These are phyloP conservation scores for Timandra comae DNA, from an alignment of 2,888 invertebrate genomes.

Conservation along the genomic window DNA sequence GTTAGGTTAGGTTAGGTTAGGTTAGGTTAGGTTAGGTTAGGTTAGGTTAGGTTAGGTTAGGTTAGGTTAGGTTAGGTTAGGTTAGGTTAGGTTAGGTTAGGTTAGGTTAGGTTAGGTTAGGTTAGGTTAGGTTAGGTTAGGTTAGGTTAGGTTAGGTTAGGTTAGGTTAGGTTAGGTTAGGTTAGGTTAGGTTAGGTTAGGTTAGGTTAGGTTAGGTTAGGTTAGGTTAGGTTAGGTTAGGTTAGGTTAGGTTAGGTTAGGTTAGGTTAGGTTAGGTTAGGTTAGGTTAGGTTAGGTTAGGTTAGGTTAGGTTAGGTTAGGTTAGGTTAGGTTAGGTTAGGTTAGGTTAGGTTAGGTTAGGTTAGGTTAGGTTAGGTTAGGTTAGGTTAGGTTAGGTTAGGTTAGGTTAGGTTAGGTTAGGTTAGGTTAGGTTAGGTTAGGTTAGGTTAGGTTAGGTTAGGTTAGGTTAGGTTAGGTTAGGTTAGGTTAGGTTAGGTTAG, in stretches of 20 bases:
- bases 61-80: constrained; percentile 9
- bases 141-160: constrained; percentile 7
- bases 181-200: constrained; percentile 8
- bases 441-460: constrained; percentile 8
- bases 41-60: constrained; percentile 9
- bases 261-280: constrained; percentile 7
- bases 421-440: constrained; percentile 8
- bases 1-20: constrained; percentile 13
- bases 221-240: constrained; percentile 8
- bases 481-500: constrained; percentile 7
- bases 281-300: constrained; percentile 5
- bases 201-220: constrained; percentile 8
- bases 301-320: constrained; percentile 7
- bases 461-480: constrained; percentile 7
- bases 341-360: constrained; percentile 9
- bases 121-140: constrained; percentile 7
- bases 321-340: constrained; percentile 9
- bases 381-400: constrained; percentile 9
- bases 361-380: constrained; percentile 9
- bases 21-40: constrained; percentile 8
- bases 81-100: constrained; percentile 9
- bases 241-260: constrained; percentile 7
- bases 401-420: constrained; percentile 8
- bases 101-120: constrained; percentile 8
- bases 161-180: constrained; percentile 8